Percentiles rank a stretch among this genome's conserved stretches.
phyloP scores from a whole-genome alignment of 1,140 invertebrate species.

The Melanaphis sacchari region DNA sequence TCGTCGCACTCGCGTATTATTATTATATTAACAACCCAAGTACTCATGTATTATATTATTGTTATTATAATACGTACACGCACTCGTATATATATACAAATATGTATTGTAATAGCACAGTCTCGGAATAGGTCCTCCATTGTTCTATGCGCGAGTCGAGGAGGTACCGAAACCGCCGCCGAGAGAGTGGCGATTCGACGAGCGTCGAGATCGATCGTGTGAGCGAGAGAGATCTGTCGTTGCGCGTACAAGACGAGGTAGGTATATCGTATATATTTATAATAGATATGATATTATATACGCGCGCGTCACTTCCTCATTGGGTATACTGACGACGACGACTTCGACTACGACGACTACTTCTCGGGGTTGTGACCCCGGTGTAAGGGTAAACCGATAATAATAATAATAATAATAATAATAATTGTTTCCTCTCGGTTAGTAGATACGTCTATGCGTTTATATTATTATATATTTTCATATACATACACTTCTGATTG shows the following conservation, averaged over 20 bases:
- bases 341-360: neutral
- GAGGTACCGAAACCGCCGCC: neutral
- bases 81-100: no score
- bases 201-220: no score
- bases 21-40: neutral
- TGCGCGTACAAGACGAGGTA: neutral
- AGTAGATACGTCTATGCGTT: neutral
- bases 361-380: slow-evolving; percentile 36
- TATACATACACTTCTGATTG: slow-evolving; percentile 33
- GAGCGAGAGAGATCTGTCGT: neutral
- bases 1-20: neutral
- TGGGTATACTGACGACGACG: no score
- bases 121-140: neutral
- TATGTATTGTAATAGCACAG: neutral
- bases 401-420: neutral
- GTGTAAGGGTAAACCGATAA: slow-evolving; percentile 26
- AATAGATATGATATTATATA: neutral
- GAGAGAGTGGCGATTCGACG: neutral
- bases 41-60: neutral
- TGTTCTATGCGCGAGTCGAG: neutral
- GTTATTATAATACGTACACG: neutral
- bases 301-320: neutral
- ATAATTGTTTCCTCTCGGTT: neutral
- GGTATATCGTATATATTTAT: neutral
- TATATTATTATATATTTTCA: neutral